Evolutionary conservation across 2,888 invertebrate genomes (phyloP).

Genomic region (Drosophila putrida): DNA sequence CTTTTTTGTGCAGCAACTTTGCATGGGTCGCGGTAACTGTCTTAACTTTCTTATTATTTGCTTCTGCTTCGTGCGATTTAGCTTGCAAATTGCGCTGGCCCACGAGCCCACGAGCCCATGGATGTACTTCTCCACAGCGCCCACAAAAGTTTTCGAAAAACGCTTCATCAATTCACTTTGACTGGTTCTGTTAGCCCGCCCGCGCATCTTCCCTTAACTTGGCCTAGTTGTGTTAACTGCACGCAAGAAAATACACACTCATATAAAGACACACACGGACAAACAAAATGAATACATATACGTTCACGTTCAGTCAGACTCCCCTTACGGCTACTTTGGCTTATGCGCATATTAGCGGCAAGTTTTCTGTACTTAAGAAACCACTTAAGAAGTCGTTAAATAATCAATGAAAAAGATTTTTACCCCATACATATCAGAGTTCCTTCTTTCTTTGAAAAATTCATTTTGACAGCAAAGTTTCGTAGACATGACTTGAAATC

Average conservation of each 20-base stretch:
- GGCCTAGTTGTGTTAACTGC: conserved; percentile 56
- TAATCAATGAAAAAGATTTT: conserved; percentile 84
- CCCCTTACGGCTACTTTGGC: conserved; percentile 62
- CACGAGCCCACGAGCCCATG: conserved; percentile 30
- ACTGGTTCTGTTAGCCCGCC: conserved; percentile 50
- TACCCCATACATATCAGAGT: conserved; percentile 14
- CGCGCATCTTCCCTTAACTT: conserved; percentile 39
- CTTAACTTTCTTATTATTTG: conserved; percentile 67
- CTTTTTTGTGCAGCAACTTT: conserved; percentile 57
- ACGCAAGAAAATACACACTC: conserved; percentile 38
- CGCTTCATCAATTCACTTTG: conserved; percentile 80
- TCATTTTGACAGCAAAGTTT: conserved; percentile 30
- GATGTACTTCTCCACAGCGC: conserved; percentile 29
- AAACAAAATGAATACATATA: conserved; percentile 12
- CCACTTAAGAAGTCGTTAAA: conserved; percentile 85
- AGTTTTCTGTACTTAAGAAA: conserved; percentile 83
- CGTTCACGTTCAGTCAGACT: conserved; percentile 15
- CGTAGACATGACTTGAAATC: conserved; percentile 18
- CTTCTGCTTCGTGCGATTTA: conserved; percentile 57
- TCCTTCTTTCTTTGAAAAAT: conserved; percentile 44
- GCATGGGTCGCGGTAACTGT: conserved; percentile 51
- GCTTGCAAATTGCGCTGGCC: conserved; percentile 65
- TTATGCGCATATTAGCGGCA: conserved; percentile 83
- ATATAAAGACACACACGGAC: conserved; percentile 27
- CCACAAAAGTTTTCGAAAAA: conserved; percentile 65